These are phyloP conservation scores for Amphiprion ocellaris DNA, from an alignment of 2,113 vertebrate genomes.

Conservation along the genomic window DNA sequence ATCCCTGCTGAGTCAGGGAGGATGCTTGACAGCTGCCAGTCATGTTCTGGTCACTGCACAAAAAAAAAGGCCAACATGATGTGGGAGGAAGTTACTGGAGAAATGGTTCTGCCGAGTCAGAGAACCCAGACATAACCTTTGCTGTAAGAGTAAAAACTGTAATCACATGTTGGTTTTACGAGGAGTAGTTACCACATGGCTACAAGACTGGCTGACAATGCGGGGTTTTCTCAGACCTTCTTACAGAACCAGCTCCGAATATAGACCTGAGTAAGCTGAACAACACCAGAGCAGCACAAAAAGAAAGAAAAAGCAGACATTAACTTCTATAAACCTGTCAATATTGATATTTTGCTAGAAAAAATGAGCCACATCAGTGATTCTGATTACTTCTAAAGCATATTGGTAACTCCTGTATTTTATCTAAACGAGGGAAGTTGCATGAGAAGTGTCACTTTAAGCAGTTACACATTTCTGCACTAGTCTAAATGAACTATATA, in stretches of 20 bases:
- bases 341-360: too few species aligned
- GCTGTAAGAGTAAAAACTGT: neutral
- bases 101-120: neutral
- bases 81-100: neutral
- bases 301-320: neutral
- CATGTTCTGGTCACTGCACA: neutral
- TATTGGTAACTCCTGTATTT: too few species aligned
- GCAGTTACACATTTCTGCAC: too few species aligned
- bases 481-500: too few species aligned
- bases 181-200: neutral
- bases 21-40: constrained; percentile 27
- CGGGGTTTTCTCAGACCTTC: neutral
- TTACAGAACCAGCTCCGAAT: neutral
- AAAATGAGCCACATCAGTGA: too few species aligned
- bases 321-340: neutral
- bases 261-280: neutral
- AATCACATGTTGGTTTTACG: neutral
- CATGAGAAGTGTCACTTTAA: too few species aligned
- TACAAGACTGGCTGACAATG: neutral
- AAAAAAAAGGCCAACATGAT: neutral
- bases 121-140: neutral
- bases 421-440: too few species aligned
- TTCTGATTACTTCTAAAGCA: too few species aligned
- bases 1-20: constrained; percentile 43
- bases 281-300: neutral